phyloP scores from a whole-genome alignment of 2,888 invertebrate species.

The Erebia palarica region DNA sequence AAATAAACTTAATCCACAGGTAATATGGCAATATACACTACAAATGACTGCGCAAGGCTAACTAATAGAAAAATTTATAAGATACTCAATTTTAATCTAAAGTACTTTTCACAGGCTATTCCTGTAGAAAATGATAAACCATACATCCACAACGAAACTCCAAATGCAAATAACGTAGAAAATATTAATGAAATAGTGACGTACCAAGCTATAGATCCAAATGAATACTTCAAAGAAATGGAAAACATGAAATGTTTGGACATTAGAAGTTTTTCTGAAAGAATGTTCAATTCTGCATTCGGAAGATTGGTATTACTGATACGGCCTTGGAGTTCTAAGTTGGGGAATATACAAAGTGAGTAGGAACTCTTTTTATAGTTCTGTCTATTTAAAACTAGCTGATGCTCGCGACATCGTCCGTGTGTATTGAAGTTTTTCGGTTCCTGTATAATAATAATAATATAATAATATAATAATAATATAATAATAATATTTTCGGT shows the following conservation, averaged over 20 bases:
- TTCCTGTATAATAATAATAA: no score
- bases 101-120: not conserved
- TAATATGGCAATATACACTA: no score
- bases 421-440: no score
- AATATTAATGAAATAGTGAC: constrained; percentile 1
- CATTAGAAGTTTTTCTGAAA: constrained; percentile 52
- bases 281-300: constrained; percentile 63
- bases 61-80: no score
- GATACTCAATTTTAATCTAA: no score
- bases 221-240: constrained; percentile 61
- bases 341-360: constrained; percentile 66
- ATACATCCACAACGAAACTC: not conserved
- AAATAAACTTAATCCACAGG: no score
- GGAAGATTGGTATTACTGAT: constrained; percentile 66
- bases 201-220: constrained; percentile 25
- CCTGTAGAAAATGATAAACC: not conserved
- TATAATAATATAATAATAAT: no score
- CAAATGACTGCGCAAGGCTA: no score
- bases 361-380: constrained; percentile 12
- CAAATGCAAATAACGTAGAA: constrained; percentile 14
- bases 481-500: no score
- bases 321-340: constrained; percentile 64
- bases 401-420: no score
- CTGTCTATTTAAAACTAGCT: no score
- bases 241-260: constrained; percentile 54